Evolutionary conservation across 2,888 invertebrate species (phyloP).

Genomic region (Campoplex capitator): DNA sequence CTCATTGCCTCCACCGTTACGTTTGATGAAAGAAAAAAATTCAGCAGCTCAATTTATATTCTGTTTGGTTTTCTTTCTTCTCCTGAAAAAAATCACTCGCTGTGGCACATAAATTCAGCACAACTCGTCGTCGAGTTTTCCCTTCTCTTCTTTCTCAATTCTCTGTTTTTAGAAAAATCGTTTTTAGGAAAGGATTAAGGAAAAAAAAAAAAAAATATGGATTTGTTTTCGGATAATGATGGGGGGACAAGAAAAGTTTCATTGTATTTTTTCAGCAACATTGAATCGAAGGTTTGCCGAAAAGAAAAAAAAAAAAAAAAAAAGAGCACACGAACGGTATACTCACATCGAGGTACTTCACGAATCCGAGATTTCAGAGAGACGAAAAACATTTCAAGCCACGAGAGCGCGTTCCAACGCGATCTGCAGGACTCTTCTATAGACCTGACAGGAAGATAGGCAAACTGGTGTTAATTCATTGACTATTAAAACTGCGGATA

Average conservation of each 20-base stretch:
- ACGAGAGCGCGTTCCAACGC: conserved; percentile 78
- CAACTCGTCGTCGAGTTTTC: neutral
- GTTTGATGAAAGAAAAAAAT: conserved; percentile 1
- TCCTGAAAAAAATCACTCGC: conserved; percentile 59
- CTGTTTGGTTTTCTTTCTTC: conserved; percentile 20
- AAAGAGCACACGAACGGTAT: conserved; percentile 50
- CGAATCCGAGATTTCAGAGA: conserved; percentile 75
- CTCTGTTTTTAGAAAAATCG: neutral
- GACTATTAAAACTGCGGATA: neutral
- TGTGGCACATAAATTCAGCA: conserved; percentile 43
- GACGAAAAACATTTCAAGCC: conserved; percentile 78
- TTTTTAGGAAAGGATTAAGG: neutral
- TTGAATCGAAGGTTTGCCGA: conserved; percentile 28
- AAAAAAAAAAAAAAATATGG: neutral
- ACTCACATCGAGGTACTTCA: conserved; percentile 79
- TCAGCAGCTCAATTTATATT: conserved; percentile 1
- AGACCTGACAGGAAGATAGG: conserved; percentile 80
- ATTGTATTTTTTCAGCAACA: neutral
- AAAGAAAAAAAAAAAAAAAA: conserved; percentile 36
- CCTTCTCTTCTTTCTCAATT: conserved; percentile 11
- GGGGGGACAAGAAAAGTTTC: neutral
- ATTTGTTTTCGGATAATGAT: neutral
- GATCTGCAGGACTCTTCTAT: conserved; percentile 78
- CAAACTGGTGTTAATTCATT: conserved; percentile 66
- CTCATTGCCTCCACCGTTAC: neutral